Conservation (phyloP, 2,113 vertebrate species). For the Xenopus tropicalis region DNA sequence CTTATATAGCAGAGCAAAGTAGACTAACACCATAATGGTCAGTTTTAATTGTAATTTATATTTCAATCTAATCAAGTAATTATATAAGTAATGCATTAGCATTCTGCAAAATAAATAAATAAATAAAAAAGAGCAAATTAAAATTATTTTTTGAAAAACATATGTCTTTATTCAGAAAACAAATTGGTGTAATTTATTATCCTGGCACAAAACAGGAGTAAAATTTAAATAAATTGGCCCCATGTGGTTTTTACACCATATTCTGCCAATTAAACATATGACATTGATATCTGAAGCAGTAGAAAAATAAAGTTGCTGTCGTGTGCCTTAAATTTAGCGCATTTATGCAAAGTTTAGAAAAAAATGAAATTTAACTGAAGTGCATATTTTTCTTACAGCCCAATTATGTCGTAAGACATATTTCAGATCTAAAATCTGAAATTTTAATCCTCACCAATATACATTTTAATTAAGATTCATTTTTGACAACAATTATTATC, state of each 20-base stretch:
- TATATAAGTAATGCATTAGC: no score
- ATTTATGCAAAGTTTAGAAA: constrained; percentile 14
- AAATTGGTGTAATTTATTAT: constrained; percentile 13
- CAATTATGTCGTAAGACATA: neutral
- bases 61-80: no score
- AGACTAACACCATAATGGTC: no score
- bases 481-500: constrained; percentile 14
- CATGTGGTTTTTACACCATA: constrained; percentile 25
- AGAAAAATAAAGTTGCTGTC: neutral
- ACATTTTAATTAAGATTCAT: constrained; percentile 48
- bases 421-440: constrained; percentile 47
- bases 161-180: neutral
- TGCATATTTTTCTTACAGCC: no score
- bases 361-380: no score
- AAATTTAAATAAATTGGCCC: constrained; percentile 29
- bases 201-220: constrained; percentile 17
- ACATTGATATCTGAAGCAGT: constrained; percentile 45
- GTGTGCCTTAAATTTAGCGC: constrained; percentile 18
- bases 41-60: no score
- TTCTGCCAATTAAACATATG: constrained; percentile 40
- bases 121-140: no score
- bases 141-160: constrained; percentile 11
- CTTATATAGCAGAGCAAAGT: no score
- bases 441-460: constrained; percentile 43
- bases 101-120: no score